phyloP scores from a whole-genome alignment of 2,113 vertebrate genomes.

The Sisor rabdophorus region DNA sequence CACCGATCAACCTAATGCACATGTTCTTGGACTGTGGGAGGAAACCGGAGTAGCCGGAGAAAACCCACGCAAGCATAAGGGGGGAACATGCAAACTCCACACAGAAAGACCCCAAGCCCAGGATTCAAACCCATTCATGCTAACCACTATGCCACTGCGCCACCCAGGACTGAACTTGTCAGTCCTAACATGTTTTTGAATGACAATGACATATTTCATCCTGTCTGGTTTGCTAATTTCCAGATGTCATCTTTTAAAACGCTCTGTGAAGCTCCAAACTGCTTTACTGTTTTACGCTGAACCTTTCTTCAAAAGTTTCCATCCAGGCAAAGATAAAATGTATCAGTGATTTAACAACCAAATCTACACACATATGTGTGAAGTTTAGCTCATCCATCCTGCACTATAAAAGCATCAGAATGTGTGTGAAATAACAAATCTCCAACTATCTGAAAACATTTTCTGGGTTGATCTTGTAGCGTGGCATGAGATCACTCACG shows the following conservation, averaged over 20 bases:
- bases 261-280: neutral
- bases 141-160: too few species aligned
- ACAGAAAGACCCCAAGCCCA: too few species aligned
- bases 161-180: neutral
- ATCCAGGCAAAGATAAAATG: neutral
- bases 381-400: constrained; percentile 12
- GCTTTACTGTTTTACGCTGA: neutral
- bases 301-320: neutral
- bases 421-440: constrained; percentile 1
- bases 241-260: neutral
- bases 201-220: neutral
- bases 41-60: too few species aligned
- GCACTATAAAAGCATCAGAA: neutral
- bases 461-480: constrained; percentile 6
- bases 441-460: constrained; percentile 29
- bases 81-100: too few species aligned
- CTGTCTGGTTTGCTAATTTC: neutral
- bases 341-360: constrained; percentile 12
- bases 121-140: too few species aligned
- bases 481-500: constrained; percentile 18
- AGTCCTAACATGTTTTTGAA: neutral
- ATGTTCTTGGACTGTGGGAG: too few species aligned
- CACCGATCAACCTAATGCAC: too few species aligned
- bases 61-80: too few species aligned
- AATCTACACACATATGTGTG: constrained; percentile 8